phyloP scores from a whole-genome alignment of 2,113 vertebrate species.

The Apeltes quadracus region DNA sequence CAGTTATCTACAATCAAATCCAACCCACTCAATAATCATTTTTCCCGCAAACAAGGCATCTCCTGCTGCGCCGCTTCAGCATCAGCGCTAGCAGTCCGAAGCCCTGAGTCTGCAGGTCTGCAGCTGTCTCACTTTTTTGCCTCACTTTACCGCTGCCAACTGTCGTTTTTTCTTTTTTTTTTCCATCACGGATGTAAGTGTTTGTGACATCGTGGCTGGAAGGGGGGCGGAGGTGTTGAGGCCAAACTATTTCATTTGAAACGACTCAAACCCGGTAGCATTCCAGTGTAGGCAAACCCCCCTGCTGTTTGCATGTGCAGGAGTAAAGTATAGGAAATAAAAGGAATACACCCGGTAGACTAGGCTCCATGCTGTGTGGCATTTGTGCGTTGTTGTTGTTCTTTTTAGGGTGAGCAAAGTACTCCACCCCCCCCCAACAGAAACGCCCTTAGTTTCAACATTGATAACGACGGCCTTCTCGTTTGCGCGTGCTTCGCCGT shows the following conservation, averaged over 20 bases:
- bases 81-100: slow-evolving; percentile 33
- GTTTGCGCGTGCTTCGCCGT: background rate
- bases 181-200: slow-evolving; percentile 64
- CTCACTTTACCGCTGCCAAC: slow-evolving; percentile 51
- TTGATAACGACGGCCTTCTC: background rate
- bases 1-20: slow-evolving; percentile 7
- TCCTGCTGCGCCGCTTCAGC: slow-evolving; percentile 36
- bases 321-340: slow-evolving; percentile 44
- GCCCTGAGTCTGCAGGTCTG: slow-evolving; percentile 62
- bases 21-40: slow-evolving; percentile 30
- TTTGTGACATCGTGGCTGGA: slow-evolving; percentile 73
- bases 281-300: slow-evolving; percentile 59
- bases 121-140: slow-evolving; percentile 47
- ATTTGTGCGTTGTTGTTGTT: slow-evolving; percentile 66
- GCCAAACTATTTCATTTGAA: slow-evolving; percentile 73
- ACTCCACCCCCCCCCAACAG: slow-evolving; percentile 39
- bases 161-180: slow-evolving; percentile 23
- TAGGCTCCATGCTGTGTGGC: slow-evolving; percentile 64
- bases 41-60: slow-evolving; percentile 35
- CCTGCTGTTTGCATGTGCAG: slow-evolving; percentile 44
- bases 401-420: slow-evolving; percentile 40
- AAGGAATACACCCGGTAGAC: slow-evolving; percentile 30
- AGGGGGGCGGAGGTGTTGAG: slow-evolving; percentile 66
- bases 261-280: slow-evolving; percentile 64
- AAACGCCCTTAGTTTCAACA: slow-evolving; percentile 20